phyloP scores from a whole-genome alignment of 2,797 vertebrate species.

The Epinephelus malabaricus region DNA sequence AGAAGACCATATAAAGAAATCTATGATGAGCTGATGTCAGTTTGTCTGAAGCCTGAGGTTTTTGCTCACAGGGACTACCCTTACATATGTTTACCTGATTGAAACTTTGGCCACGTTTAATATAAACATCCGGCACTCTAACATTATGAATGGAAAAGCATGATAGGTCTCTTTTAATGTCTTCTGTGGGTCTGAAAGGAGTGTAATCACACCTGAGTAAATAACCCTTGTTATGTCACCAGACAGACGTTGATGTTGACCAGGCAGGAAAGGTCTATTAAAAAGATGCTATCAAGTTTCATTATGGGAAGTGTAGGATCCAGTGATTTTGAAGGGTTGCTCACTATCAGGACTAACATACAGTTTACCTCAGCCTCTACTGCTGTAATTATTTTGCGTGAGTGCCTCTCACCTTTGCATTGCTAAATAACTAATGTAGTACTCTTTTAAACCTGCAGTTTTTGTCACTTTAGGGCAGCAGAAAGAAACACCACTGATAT shows the following conservation, averaged over 20 bases:
- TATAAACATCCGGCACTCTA: too few relatives aligned
- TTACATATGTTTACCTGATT: too few relatives aligned
- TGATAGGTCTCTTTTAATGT: neutral
- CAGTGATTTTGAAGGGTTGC: too few relatives aligned
- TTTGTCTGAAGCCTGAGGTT: too few relatives aligned
- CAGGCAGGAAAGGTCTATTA: neutral
- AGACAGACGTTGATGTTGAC: neutral
- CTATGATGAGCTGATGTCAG: too few relatives aligned
- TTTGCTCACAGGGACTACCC: too few relatives aligned
- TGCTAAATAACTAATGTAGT: neutral
- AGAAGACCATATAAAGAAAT: too few relatives aligned
- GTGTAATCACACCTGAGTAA: conserved; percentile 4
- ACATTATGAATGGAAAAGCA: too few relatives aligned
- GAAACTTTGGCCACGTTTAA: too few relatives aligned
- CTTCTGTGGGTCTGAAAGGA: conserved; percentile 5
- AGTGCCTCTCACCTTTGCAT: neutral
- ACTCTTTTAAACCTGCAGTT: neutral
- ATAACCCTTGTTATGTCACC: neutral
- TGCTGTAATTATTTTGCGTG: too few relatives aligned
- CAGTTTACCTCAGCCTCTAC: neutral
- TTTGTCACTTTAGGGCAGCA: neutral
- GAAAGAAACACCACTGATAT: neutral
- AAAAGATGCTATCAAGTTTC: neutral
- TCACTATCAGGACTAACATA: neutral
- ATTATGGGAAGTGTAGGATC: neutral